phyloP scores from a whole-genome alignment of 53 echinoderm and acorn worm genomes.

The Glandiceps talaboti region DNA sequence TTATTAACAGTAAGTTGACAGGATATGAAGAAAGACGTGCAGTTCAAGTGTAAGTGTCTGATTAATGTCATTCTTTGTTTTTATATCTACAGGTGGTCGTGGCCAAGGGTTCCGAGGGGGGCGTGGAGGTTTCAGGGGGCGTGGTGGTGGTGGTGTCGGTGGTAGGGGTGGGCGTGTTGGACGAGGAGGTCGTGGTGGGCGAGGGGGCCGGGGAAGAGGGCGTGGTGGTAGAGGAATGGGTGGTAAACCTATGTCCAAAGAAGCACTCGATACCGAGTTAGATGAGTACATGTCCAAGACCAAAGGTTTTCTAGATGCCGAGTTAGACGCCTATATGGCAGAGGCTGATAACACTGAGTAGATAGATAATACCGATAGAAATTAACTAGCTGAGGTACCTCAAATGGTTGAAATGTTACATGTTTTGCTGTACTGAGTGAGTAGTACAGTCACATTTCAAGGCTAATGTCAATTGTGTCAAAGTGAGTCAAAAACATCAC shows the following conservation, averaged over 20 bases:
- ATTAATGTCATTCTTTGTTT: too few relatives aligned
- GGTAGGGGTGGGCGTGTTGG: conserved; percentile 5
- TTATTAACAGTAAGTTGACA: too few relatives aligned
- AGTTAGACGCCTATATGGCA: conserved; percentile 93
- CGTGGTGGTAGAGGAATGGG: conserved; percentile 1
- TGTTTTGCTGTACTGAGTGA: too few relatives aligned
- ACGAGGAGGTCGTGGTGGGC: conserved; percentile 12
- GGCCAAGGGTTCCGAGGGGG: not conserved
- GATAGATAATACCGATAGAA: too few relatives aligned
- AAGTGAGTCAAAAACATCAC: too few relatives aligned
- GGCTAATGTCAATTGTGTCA: too few relatives aligned
- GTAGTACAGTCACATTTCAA: too few relatives aligned
- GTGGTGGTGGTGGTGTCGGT: conserved; percentile 1
- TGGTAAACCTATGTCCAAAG: conserved; percentile 26
- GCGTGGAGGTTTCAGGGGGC: not conserved
- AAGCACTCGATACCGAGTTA: conserved; percentile 82
- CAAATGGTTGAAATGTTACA: too few relatives aligned
- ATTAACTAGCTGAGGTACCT: too few relatives aligned
- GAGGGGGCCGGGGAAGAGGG: conserved; percentile 15
- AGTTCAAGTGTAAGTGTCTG: too few relatives aligned
- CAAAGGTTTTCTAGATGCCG: conserved; percentile 67
- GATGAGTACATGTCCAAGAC: conserved; percentile 98
- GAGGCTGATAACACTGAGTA: conserved; percentile 39
- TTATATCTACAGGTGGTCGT: not conserved
- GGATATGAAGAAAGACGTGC: too few relatives aligned